These are phyloP conservation scores for Paragorgia papillata DNA, from an alignment of 92 coral and sea anemone genomes.

Conservation along the genomic window DNA sequence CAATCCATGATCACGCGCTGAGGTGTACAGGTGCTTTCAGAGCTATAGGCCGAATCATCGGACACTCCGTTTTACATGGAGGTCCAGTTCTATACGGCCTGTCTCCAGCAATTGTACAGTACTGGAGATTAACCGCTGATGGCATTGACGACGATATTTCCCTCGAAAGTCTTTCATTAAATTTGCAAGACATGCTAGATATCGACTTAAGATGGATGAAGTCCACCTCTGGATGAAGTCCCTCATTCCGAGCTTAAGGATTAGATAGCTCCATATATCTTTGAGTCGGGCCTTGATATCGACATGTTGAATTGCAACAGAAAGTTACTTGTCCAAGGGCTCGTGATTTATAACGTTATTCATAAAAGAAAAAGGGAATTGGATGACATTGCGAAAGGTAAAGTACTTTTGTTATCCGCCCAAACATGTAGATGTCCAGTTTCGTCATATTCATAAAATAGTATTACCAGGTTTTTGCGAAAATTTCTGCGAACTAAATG, in stretches of 20 bases:
- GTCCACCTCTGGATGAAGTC: background rate
- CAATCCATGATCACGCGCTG: no score
- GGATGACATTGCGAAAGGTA: slow-evolving; percentile 3
- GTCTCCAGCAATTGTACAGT: slow-evolving; percentile 7
- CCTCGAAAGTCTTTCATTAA: background rate
- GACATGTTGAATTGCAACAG: slow-evolving; percentile 14
- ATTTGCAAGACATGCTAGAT: background rate
- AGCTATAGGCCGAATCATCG: slow-evolving; percentile 17
- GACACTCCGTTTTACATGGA: slow-evolving; percentile 4
- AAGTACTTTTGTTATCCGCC: background rate
- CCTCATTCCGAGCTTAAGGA: slow-evolving; percentile 4
- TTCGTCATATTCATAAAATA: no score
- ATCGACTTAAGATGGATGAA: background rate
- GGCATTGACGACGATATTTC: slow-evolving; percentile 9
- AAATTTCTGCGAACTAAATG: no score
- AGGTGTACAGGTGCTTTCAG: slow-evolving; percentile 15
- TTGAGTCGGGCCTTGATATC: slow-evolving; percentile 4
- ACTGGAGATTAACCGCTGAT: slow-evolving; percentile 1
- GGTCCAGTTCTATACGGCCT: slow-evolving; percentile 9
- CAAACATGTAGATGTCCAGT: no score
- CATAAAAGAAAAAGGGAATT: slow-evolving; percentile 16
- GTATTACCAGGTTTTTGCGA: no score
- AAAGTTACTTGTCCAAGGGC: slow-evolving; percentile 8
- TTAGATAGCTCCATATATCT: slow-evolving; percentile 4
- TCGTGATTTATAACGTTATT: slow-evolving; percentile 4